Percentiles rank a stretch among this genome's conserved stretches.
Evolutionary conservation across 1,140 invertebrate genomes (phyloP).

Genomic region (Andricus grossulariae): DNA sequence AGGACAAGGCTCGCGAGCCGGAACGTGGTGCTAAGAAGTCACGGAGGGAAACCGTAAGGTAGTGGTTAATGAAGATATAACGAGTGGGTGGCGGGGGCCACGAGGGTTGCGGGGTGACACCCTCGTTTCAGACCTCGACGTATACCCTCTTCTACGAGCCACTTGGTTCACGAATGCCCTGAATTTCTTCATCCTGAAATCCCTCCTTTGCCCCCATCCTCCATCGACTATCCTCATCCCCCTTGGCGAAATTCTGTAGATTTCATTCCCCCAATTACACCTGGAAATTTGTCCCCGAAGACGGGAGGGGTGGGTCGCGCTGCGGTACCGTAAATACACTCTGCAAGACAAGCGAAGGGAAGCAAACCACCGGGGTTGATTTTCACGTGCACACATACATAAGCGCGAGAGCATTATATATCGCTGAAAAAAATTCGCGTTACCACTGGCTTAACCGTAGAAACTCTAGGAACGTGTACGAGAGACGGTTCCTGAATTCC

Average conservation of each 20-base stretch:
- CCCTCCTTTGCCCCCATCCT: not conserved
- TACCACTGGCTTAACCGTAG: slow-evolving; percentile 27
- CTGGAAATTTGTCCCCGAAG: slow-evolving; percentile 65
- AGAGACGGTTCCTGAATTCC: slow-evolving; percentile 23
- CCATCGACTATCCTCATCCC: slow-evolving; percentile 14
- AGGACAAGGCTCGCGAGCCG: too few relatives aligned
- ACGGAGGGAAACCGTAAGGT: slow-evolving; percentile 54
- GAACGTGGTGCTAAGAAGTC: slow-evolving; percentile 57
- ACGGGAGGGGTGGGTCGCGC: slow-evolving; percentile 40
- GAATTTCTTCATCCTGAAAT: not conserved
- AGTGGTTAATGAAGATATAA: slow-evolving; percentile 71
- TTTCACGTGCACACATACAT: slow-evolving; percentile 41
- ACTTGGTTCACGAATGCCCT: slow-evolving; percentile 15
- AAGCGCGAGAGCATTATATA: slow-evolving; percentile 10
- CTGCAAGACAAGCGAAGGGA: slow-evolving; percentile 48
- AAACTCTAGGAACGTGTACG: slow-evolving; percentile 25
- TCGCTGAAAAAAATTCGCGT: slow-evolving; percentile 18
- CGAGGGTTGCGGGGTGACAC: slow-evolving; percentile 53
- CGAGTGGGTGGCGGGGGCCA: slow-evolving; percentile 52
- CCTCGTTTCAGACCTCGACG: slow-evolving; percentile 59
- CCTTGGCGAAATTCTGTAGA: slow-evolving; percentile 63
- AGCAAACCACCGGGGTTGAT: slow-evolving; percentile 28
- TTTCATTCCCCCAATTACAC: slow-evolving; percentile 72
- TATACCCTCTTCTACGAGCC: slow-evolving; percentile 42
- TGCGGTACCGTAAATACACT: slow-evolving; percentile 60